Conservation (phyloP, 2,888 invertebrate genomes). For the Scaptomyza cyrtandrae region DNA sequence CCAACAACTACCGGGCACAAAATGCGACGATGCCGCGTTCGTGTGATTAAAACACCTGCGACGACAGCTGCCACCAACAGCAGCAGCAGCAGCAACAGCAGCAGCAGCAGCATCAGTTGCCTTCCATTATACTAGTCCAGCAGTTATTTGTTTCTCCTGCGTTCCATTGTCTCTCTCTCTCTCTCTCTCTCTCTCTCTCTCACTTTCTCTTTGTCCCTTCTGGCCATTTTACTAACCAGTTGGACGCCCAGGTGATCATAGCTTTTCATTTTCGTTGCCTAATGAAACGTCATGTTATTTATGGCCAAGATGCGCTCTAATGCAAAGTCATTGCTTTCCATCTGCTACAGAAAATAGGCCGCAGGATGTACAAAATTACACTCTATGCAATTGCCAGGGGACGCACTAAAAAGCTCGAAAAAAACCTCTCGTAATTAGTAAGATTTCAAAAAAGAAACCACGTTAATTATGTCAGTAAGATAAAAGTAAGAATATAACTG, state of each 20-base stretch:
- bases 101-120: constrained; percentile 17
- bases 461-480: neutral
- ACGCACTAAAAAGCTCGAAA: neutral
- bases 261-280: constrained; percentile 71
- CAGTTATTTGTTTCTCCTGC: neutral
- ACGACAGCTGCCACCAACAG: constrained; percentile 56
- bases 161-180: constrained; percentile 34
- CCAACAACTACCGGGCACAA: constrained; percentile 42
- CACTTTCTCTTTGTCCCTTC: neutral
- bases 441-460: neutral
- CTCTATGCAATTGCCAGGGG: constrained; percentile 14
- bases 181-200: neutral
- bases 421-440: neutral
- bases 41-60: constrained; percentile 71
- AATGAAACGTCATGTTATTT: constrained; percentile 78
- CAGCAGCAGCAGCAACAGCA: constrained; percentile 24
- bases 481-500: neutral
- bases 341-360: constrained; percentile 41
- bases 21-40: constrained; percentile 62
- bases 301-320: constrained; percentile 71
- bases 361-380: constrained; percentile 16
- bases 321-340: constrained; percentile 75
- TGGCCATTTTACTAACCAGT: constrained; percentile 20
- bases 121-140: constrained; percentile 16
- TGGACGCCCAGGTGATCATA: constrained; percentile 63